A percentile compares a stretch with the other conserved stretches of the same genome.
These are phyloP conservation scores for Sinodicranocentrus sp. DNA, from an alignment of 2,888 invertebrate genomes.

Conservation along the genomic window DNA sequence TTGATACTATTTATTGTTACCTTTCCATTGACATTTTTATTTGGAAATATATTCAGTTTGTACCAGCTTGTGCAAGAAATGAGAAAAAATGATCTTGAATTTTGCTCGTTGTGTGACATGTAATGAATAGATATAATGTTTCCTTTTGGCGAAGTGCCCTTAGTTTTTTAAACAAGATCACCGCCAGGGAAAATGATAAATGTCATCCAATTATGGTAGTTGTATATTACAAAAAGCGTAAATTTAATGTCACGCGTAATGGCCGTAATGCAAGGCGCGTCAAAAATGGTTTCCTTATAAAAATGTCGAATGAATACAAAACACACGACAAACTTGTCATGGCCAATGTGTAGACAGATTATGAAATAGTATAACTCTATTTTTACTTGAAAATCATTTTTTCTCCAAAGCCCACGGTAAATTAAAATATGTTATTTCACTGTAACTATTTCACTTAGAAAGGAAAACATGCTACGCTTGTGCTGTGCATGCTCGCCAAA, in stretches of 20 bases:
- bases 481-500: not conserved
- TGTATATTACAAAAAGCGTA: not conserved
- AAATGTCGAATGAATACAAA: not conserved
- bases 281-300: not conserved
- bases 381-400: not conserved
- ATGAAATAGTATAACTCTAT: not conserved
- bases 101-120: not conserved
- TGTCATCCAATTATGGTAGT: too few species aligned
- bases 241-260: too few species aligned
- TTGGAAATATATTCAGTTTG: too few species aligned
- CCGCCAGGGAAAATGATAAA: too few species aligned
- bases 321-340: too few species aligned
- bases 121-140: not conserved
- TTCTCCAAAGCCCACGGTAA: not conserved
- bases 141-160: not conserved
- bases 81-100: not conserved
- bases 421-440: not conserved
- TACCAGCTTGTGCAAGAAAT: too few species aligned
- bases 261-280: too few species aligned
- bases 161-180: too few species aligned
- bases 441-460: not conserved
- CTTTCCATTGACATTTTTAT: constrained; percentile 31
- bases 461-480: not conserved
- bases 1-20: constrained; percentile 33
- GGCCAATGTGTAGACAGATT: not conserved